phyloP scores from a whole-genome alignment of 1,140 invertebrate species.

The Hormaphis cornu region DNA sequence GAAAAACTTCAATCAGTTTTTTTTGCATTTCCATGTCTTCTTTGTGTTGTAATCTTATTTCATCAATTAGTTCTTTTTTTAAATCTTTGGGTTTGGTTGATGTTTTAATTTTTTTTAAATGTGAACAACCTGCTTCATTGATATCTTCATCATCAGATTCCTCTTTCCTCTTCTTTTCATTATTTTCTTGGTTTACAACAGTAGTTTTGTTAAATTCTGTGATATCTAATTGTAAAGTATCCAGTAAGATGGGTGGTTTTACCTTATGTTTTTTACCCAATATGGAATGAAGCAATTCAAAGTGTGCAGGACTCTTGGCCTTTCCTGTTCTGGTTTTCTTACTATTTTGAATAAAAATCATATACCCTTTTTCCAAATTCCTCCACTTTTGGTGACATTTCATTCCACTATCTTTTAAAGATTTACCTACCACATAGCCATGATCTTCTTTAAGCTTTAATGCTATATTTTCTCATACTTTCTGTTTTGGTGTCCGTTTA shows the following conservation, averaged over 20 bases:
- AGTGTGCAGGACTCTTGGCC: background rate
- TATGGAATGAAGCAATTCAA: background rate
- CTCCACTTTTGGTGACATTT: background rate
- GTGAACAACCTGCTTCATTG: background rate
- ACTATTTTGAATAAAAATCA: background rate
- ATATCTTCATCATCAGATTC: background rate
- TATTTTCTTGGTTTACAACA: background rate
- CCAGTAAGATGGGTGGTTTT: background rate
- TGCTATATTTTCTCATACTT: background rate
- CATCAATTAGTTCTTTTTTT: background rate
- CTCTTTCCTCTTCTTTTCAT: background rate
- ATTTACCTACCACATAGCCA: background rate
- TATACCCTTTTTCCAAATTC: background rate
- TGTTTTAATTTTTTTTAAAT: background rate
- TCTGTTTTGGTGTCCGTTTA: background rate
- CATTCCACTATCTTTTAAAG: background rate
- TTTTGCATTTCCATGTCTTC: background rate
- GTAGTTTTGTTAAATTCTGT: background rate
- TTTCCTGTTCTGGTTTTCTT: background rate
- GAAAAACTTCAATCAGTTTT: background rate
- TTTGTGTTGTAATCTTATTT: background rate
- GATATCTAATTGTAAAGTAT: background rate
- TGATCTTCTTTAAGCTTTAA: background rate
- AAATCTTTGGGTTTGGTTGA: background rate
- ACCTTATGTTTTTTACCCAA: background rate